Evolutionary conservation across 2,888 invertebrate species (phyloP), one percentile per base, ranked within the genome.

Genomic region (Ichneumoninae sp.): DNA sequence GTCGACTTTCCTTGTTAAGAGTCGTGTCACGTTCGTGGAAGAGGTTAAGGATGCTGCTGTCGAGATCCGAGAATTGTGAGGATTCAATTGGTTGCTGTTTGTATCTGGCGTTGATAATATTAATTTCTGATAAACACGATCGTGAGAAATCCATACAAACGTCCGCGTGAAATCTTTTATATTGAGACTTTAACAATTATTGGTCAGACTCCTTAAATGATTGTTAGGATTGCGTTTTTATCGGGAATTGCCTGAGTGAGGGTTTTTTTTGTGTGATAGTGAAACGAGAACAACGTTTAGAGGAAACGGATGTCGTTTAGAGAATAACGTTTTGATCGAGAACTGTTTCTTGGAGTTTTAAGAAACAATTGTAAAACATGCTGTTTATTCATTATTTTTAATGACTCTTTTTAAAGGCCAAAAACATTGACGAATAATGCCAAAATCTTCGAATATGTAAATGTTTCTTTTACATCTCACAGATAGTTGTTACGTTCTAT

Each of bases 1-100:
- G 10, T n/a, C 52, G 30, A 40, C 66, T 75, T 70, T 62, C 36
- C 44, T 62, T 86, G 86, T 82, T 84, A 88, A 90, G 89, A 86
- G 89, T 85, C 89, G 79, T 87, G 90, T 91, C 91, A 87, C 90
- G 88, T 90, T 86, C 88, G 44, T 36, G 16, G 22, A 10, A 74
- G 33, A 52, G 77, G 50, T 47, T 54, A 60, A 44, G 68, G 65
- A 72, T 40, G 47, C 30, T 69, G 36, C 19, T 47, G 65, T 72
- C 80, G 71, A 57, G 50, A 72, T 79, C 33, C 50, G 5, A 50
- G 57, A 78, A 57, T 50, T 68, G 77, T 78, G 60, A 66, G 77
- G 62, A 83, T 80, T 68, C 72, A 72, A 84, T 80, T 72, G 33
- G 33, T 16, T 7, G 5, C 22, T 4, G 22, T 57, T 22, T 22